Evolutionary conservation across 2,888 invertebrate species (phyloP), one percentile per base, ranked within the genome.

Genomic region (Aphodius sticticus): DNA sequence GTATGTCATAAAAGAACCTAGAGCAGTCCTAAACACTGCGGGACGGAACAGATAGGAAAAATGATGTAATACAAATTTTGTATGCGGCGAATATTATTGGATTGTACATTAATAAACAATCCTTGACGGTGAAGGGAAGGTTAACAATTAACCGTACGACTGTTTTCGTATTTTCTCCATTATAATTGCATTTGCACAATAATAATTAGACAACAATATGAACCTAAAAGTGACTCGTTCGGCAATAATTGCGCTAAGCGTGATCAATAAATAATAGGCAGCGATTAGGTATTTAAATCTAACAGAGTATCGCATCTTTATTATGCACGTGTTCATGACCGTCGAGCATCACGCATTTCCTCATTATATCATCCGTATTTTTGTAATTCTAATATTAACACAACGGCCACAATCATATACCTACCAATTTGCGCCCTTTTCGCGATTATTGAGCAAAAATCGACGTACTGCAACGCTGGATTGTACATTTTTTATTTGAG

Each of bases 251-350:
- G 53, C 53, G 12, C 12, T 0, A 53, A 53, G 9, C 53, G 53
- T 53, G 53, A 53, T 53, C 53, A 53, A 53, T 53, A 53, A 53
- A 53, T 53, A 53, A 53, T 53, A 9, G 53, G 53, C 53, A 12
- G 53, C 12, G 3, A 53, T 53, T 53, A 53, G 53, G 80, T 76
- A 81, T 79, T 78, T 81, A 76, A 38, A 76, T 81, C 77, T 78
- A 79, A 76, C 80, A 80, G 78, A 80, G 78, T 69, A 77, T 71
- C 80, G 79, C 80, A 81, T 81, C 81, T 79, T 79, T 80, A 76
- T 81, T 81, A 77, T 79, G 80, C 79, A 79, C 79, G 77, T 76
- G 76, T 76, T 78, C 78, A 76, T 78, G 76, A 79, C 78, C 71
- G 38, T 74, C 77, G 75, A 77, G 16, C 35, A 70, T 74, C 77